phyloP scores from a whole-genome alignment of 2,113 vertebrate genomes.

The Verasper variegatus region DNA sequence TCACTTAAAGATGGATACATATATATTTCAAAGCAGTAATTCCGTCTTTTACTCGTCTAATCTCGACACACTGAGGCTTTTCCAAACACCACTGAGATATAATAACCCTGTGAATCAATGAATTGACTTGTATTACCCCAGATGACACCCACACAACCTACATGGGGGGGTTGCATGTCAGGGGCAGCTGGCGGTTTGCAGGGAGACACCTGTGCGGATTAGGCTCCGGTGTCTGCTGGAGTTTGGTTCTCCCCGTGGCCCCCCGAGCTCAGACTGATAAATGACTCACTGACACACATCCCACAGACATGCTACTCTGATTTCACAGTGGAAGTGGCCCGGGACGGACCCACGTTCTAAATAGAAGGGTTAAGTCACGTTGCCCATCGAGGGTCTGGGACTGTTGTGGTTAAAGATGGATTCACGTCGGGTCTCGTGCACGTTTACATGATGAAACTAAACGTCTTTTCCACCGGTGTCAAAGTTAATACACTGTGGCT shows the following conservation, averaged over 20 bases:
- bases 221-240: constrained; percentile 56
- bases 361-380: constrained; percentile 48
- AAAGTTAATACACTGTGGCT: neutral
- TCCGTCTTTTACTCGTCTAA: no score
- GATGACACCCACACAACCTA: constrained; percentile 31
- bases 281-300: constrained; percentile 72
- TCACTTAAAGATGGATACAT: no score
- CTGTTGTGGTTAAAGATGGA: constrained; percentile 23
- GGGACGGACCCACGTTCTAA: constrained; percentile 38
- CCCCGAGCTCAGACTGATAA: constrained; percentile 71
- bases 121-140: constrained; percentile 45
- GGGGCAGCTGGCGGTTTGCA: constrained; percentile 68
- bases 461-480: constrained; percentile 13
- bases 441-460: constrained; percentile 5
- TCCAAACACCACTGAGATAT: neutral
- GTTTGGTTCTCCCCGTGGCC: constrained; percentile 51
- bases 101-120: constrained; percentile 29
- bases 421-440: neutral
- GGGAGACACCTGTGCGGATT: constrained; percentile 70
- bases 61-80: neutral
- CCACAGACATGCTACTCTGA: constrained; percentile 64
- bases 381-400: constrained; percentile 29
- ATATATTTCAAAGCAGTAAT: no score
- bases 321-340: constrained; percentile 66
- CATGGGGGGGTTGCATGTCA: constrained; percentile 53